These are phyloP conservation scores for Ambastaia sidthimunki DNA, from an alignment of 2,797 vertebrate species.

Conservation along the genomic window DNA sequence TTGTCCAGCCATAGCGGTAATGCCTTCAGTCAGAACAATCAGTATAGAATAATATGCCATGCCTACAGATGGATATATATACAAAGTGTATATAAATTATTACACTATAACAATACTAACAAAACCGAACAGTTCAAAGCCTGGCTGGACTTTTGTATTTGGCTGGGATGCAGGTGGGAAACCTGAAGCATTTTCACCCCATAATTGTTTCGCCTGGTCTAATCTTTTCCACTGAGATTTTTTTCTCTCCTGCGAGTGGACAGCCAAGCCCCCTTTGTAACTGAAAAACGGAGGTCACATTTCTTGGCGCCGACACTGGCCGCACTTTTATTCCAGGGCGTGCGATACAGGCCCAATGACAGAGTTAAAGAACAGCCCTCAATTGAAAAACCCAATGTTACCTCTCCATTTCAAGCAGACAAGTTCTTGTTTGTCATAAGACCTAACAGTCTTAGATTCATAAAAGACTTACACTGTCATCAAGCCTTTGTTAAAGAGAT, in stretches of 20 bases:
- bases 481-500: too few species aligned
- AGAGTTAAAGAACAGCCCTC: not conserved
- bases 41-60: too few species aligned
- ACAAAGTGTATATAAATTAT: too few species aligned
- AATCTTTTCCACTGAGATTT: conserved; percentile 39
- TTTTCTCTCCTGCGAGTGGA: conserved; percentile 49
- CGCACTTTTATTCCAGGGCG: conserved; percentile 59
- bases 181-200: conserved; percentile 18
- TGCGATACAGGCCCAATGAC: conserved; percentile 16
- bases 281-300: conserved; percentile 56
- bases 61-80: too few species aligned
- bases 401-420: not conserved
- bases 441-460: not conserved
- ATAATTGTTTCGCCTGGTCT: conserved; percentile 34
- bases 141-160: not conserved
- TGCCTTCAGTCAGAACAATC: too few species aligned
- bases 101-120: too few species aligned
- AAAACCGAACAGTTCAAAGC: too few species aligned
- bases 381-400: not conserved
- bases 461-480: too few species aligned
- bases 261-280: conserved; percentile 55
- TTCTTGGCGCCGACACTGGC: conserved; percentile 50
- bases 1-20: not conserved
- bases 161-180: conserved; percentile 34
- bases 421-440: not conserved